Evolutionary conservation across 2,888 invertebrate species (phyloP), one percentile per base, ranked within the genome.

Genomic region (Eupithecia pulchellata): DNA sequence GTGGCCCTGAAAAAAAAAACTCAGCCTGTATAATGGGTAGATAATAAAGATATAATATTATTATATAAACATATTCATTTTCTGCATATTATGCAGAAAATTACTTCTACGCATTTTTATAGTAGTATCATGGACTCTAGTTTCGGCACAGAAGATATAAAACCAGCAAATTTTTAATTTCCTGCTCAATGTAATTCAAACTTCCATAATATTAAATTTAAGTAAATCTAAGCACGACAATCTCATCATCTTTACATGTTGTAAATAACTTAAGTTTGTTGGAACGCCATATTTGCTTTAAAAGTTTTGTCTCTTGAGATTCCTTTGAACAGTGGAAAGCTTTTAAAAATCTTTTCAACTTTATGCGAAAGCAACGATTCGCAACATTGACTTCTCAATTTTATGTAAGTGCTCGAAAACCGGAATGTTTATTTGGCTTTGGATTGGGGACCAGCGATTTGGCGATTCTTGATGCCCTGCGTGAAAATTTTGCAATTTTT

Each of bases 271-370:
- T 52, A 60, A 63, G 57, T 65, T n/a, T 69, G 66, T 13, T 25
- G 65, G 20, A 73, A 69, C 68, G 52, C 65, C 25, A 63, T 65
- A 67, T 68, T 72, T 75, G 58, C 61, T 66, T 62, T 66, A 68
- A 72, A 68, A 67, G 61, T 69, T 64, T 52, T 55, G 60, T 39
- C 55, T 64, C 42, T n/a, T 47, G 55, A 69, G 39, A 71, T 71
- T 72, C 47, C 30, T 60, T 64, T 61, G 71, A 62, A 78, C 77
- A 74, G 69, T 72, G 71, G 64, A 78, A 78, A 62, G 76, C 77
- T 78, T 73, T 78, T 74, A 70, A 71, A n/a, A 71, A 68, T 65
- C 62, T 68, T 64, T 62, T 42, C 55, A 62, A 61, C 68, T 47
- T 65, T 74, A 73, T 71, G 69, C 70, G 71, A 74, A 77, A 63